Evolutionary conservation across 1,140 invertebrate species (phyloP), one percentile per base, ranked within the genome.

Genomic region (Aphelenchoides avenae): DNA sequence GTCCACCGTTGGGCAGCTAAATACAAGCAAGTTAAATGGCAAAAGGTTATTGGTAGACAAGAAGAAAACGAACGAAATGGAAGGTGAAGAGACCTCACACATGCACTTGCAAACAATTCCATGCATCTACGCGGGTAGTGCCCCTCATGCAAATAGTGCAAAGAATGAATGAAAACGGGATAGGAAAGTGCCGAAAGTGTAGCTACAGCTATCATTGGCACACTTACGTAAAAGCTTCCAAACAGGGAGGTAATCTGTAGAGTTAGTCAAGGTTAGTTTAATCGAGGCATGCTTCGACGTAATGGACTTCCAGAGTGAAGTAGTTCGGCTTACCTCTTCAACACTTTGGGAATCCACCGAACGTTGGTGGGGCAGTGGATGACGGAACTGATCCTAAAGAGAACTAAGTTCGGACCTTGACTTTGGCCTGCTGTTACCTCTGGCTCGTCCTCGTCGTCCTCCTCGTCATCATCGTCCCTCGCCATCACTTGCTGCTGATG

Each of bases 201-300:
- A 0, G 55, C 2, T 41, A 7, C 39, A 41, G 18, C 27, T 41
- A 22, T 41, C 39, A 41, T 15, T 7, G 37, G 22, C 40, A 57
- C 68, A 71, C 69, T 71, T 57, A 71, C 69, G 43, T 72, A 72
- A 54, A 60, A 72, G 52, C 70, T 72, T 47, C 70, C 70, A 41
- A 72, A 72, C 33, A 72, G 52, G 27, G 70, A 72, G 27, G 63
- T 49, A 31, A 70, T 73, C 70, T 72, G 50, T 9, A 63, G 43
- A 61, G 15, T 33, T 26, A 59, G 47, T 37, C 27, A 31, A 7
- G 1, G 15, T 36, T 31, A 29, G 22, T 11, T 30, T 26, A 11
- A 44, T 26, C 24, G 24, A 24, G n/a, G 11, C 30, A 18, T 11
- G 13, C 15, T 11, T 44, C 26, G 31, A 44, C 20, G 22, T 42